phyloP scores from a whole-genome alignment of 2,888 invertebrate species.

The Empis stercorea region DNA sequence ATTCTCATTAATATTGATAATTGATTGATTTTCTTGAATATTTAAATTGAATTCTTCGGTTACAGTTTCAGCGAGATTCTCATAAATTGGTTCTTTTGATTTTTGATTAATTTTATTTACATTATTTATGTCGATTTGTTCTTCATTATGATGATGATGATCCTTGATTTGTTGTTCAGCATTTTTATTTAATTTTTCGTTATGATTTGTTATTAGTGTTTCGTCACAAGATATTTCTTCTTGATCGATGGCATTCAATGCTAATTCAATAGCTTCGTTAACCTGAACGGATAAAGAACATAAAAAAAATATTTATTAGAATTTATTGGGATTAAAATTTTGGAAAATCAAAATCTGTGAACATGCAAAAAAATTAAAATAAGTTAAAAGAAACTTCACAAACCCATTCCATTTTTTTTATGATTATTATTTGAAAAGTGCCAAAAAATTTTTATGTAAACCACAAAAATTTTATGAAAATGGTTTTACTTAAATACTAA shows the following conservation, averaged over 20 bases:
- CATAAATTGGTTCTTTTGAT: conserved; percentile 37
- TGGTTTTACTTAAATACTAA: not conserved
- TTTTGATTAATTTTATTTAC: not conserved
- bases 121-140: not conserved
- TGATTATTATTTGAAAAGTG: not conserved
- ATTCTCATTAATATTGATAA: too few species aligned
- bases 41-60: too few species aligned
- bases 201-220: conserved; percentile 11
- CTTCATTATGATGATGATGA: too few species aligned
- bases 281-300: conserved; percentile 36
- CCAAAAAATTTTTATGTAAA: not conserved
- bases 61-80: conserved; percentile 23
- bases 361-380: conserved; percentile 12
- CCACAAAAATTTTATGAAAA: not conserved
- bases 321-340: too few species aligned
- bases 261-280: conserved; percentile 49
- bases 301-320: conserved; percentile 13
- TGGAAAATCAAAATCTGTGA: conserved; percentile 2
- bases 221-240: conserved; percentile 13
- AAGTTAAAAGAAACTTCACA: conserved; percentile 6
- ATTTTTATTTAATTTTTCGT: conserved; percentile 26
- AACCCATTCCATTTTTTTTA: not conserved
- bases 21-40: too few species aligned
- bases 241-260: conserved; percentile 49
- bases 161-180: conserved; percentile 8